Evolutionary conservation across 2,113 vertebrate species (phyloP).

Genomic region (Myrmecobius fasciatus): DNA sequence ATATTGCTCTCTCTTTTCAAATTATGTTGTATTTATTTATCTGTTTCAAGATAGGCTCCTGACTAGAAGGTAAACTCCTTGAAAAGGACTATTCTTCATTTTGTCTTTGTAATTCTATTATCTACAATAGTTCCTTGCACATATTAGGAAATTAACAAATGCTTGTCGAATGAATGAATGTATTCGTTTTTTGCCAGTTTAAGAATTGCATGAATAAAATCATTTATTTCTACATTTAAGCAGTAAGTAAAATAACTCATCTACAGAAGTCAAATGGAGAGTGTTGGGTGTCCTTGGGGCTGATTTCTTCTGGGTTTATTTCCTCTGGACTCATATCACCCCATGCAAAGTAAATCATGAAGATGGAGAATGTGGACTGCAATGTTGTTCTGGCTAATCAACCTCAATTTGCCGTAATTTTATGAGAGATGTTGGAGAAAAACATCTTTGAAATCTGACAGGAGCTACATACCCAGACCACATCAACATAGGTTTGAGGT

Average conservation of each 20-base stretch:
- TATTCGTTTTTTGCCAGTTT: not conserved
- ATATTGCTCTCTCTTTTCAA: not conserved
- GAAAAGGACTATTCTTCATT: not conserved
- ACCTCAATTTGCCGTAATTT: not conserved
- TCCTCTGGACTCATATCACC: not conserved
- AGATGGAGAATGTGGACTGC: not conserved
- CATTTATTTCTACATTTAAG: no score
- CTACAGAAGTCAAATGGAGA: conserved; percentile 24
- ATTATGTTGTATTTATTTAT: not conserved
- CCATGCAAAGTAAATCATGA: not conserved
- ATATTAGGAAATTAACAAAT: not conserved
- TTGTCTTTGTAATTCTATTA: not conserved
- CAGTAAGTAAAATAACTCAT: not conserved
- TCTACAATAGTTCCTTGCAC: not conserved
- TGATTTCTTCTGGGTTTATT: not conserved
- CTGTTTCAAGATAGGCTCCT: not conserved
- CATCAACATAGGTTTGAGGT: not conserved
- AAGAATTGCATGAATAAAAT: not conserved
- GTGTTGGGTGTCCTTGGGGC: not conserved
- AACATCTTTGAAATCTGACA: not conserved
- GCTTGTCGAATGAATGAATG: no score
- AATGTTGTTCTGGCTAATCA: not conserved
- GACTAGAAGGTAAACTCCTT: not conserved
- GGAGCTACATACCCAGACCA: not conserved
- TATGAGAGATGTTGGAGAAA: not conserved